Evolutionary conservation across 2,888 invertebrate species (phyloP), one percentile per base, ranked within the genome.

Genomic region (Pseudolycoriella hygida): DNA sequence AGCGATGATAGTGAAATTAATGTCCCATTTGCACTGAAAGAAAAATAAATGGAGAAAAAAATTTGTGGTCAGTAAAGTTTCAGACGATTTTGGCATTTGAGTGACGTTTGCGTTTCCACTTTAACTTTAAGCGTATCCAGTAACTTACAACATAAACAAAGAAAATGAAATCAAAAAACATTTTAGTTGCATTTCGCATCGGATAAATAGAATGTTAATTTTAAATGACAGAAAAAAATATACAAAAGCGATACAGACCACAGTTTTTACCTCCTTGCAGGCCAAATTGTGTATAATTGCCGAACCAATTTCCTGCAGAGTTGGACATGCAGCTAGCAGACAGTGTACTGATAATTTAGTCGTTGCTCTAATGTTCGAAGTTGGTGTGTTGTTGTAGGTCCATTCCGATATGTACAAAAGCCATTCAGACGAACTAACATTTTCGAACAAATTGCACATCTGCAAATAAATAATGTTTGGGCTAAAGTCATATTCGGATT

Each of bases 221-320:
- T 25, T 25, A 17, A 31, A 32, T 34, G 17, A 42, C 17, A 18
- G 17, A 43, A 43, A 43, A 43, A 43, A 32, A 34, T 43, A 39
- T 15, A 44, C 50, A 52, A 50, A 53, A 54, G 58, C 60, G 76
- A 79, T 80, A 84, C 87, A 74, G 80, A 89, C 89, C 85, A 90
- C 89, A 66, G 89, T 86, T 77, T 89, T 90, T 74, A 90, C 89
- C 81, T 92, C 90, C 80, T 89, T 90, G 73, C 85, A 81, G 62
- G 88, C 87, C 56, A 92, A 71, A 68, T 92, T 92, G 70, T 88
- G 81, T 55, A 92, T 76, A 52, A 92, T 80, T 54, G 88, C 87
- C 2, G 86, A 76, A 50, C 92, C 92, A 51, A 77, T 69, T 52
- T 86, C 83, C 59, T 85, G 84, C 54, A 90, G 67, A 52, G 71